A percentile compares a stretch with the other conserved stretches of the same genome.
These are phyloP conservation scores for Polyodon spathula DNA, from an alignment of 2,113 vertebrate species.

Conservation along the genomic window DNA sequence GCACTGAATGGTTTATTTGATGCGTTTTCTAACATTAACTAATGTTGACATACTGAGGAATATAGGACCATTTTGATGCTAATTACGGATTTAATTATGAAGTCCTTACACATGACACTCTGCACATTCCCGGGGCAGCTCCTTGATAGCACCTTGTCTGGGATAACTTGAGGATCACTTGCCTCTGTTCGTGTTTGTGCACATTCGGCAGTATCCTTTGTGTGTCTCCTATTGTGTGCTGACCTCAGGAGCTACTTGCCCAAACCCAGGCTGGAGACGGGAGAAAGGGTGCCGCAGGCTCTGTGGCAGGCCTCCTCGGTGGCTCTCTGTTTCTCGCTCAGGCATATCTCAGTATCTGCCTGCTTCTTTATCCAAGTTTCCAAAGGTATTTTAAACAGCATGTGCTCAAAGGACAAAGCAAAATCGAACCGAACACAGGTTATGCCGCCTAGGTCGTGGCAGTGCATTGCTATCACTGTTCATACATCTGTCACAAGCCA, in stretches of 20 bases:
- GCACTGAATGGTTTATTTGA: constrained; percentile 26
- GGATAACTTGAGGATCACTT: constrained; percentile 25
- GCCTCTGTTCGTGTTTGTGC: constrained; percentile 17
- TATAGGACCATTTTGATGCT: constrained; percentile 55
- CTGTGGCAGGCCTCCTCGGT: background rate
- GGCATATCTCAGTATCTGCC: too few relatives aligned
- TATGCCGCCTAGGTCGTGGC: too few relatives aligned
- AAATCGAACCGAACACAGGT: too few relatives aligned
- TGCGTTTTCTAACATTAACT: constrained; percentile 42
- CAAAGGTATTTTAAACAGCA: too few relatives aligned
- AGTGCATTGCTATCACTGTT: too few relatives aligned
- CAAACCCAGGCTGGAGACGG: background rate
- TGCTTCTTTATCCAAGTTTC: too few relatives aligned
- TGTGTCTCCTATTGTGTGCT: background rate
- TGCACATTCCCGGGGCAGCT: constrained; percentile 23
- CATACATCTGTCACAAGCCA: too few relatives aligned
- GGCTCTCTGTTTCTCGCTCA: background rate
- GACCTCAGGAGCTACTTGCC: background rate
- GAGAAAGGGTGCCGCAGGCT: background rate
- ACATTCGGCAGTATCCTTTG: background rate
- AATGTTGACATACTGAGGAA: constrained; percentile 58
- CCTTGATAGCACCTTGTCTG: background rate
- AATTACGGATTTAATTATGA: constrained; percentile 51
- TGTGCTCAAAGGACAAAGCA: too few relatives aligned
- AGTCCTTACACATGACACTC: constrained; percentile 49